Evolutionary conservation across 1,140 invertebrate species (phyloP), one percentile per base, ranked within the genome.

Genomic region (Drosophila dunni): DNA sequence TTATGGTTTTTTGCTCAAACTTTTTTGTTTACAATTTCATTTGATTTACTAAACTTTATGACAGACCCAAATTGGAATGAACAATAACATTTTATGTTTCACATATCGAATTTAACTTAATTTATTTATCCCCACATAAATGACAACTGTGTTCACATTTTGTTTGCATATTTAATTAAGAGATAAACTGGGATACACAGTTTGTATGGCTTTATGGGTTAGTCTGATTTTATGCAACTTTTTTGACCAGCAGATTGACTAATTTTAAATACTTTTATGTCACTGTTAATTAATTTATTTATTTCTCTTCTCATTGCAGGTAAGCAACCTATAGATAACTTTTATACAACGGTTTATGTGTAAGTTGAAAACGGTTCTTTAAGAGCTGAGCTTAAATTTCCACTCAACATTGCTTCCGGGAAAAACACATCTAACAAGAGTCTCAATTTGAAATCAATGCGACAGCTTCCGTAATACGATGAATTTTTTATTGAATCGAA

Each of bases 401-500:
- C 44, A 75, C 50, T 44, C 7, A 38, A 58, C 58, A 58, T 53
- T 24, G 15, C 63, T 62, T 64, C 45, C 65, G 62, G 69, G 65
- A 45, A 56, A 34, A 29, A 29, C 24, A 40, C 45, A 67, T 44
- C 36, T 40, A 68, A 48, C 50, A 65, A 69, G 64, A 40, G 58
- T 74, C 78, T 83, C 73, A 63, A 76, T 79, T 63, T 72, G 68
- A 79, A 88, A 88, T 88, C 84, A 75, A 57, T 24, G 42, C 68
- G 66, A 69, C 69, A 83, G 83, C 63, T 89, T 86, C 84, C 83
- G 83, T 86, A 88, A 86, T 88, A 73, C 83, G 82, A 86, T 86
- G 82, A 88, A 83, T 83, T 57, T 80, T 86, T 71, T 74, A 80
- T 88, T 83, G 80, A 78, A 68, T 83, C 61, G 58, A 70, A 79